phyloP scores from a whole-genome alignment of 53 echinoderm and acorn worm species.

The Glandiceps talaboti region DNA sequence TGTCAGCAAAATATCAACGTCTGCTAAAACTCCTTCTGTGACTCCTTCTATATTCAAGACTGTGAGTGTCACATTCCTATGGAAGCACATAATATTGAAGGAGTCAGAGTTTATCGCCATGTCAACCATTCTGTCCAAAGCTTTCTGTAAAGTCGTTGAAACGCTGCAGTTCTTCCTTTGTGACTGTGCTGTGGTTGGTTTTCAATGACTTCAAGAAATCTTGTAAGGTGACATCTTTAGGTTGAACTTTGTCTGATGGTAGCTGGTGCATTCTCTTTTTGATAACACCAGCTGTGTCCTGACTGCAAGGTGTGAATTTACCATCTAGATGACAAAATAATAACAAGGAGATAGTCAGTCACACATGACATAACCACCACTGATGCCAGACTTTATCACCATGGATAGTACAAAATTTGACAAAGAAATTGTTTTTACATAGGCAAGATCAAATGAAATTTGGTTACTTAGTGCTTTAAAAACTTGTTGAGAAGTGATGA shows the following conservation, averaged over 20 bases:
- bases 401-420: too few relatives aligned
- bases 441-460: too few relatives aligned
- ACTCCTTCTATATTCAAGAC: too few relatives aligned
- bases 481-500: too few relatives aligned
- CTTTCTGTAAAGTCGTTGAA: conserved; percentile 69
- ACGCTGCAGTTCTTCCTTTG: conserved; percentile 47
- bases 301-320: conserved; percentile 47
- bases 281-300: conserved; percentile 8
- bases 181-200: conserved; percentile 57
- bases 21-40: too few relatives aligned
- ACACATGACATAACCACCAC: too few relatives aligned
- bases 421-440: too few relatives aligned
- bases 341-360: too few relatives aligned
- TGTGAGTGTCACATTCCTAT: too few relatives aligned
- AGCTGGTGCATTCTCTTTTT: conserved; percentile 8
- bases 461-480: too few relatives aligned
- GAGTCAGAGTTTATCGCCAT: neutral
- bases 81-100: neutral
- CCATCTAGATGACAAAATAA: conserved; percentile 59
- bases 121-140: conserved; percentile 61
- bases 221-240: conserved; percentile 37
- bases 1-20: too few relatives aligned
- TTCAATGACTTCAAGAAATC: conserved; percentile 54
- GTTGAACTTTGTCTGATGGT: conserved; percentile 44
- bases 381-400: too few relatives aligned